A percentile compares a stretch with the other conserved stretches of the same genome.
These are phyloP conservation scores for Hydractinia symbiolongicarpus DNA, from an alignment of 30 jellyfish, hydroid and myxozoan species.

Conservation along the genomic window DNA sequence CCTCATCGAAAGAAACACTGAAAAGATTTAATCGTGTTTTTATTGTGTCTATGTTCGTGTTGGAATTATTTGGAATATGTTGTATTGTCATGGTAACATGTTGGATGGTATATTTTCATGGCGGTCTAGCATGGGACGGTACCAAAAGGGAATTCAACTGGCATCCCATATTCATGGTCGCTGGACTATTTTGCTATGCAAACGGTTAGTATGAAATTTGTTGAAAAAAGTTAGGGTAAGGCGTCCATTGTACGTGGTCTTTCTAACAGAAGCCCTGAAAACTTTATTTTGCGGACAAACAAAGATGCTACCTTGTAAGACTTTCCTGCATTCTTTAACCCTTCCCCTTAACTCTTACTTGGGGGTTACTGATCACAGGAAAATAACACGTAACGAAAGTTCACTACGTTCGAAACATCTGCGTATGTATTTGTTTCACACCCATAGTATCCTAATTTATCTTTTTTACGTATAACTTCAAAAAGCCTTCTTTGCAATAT, in stretches of 20 bases:
- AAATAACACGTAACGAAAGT: too few species aligned
- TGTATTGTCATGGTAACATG: not conserved
- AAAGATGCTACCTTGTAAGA: too few species aligned
- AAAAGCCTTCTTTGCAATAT: too few species aligned
- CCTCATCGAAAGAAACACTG: not conserved
- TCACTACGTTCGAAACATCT: too few species aligned
- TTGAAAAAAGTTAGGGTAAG: not conserved
- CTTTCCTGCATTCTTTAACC: too few species aligned
- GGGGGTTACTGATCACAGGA: too few species aligned
- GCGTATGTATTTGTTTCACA: too few species aligned
- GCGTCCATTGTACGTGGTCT: not conserved
- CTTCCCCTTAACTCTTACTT: too few species aligned
- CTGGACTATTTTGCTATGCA: conserved; percentile 10
- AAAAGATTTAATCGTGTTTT: not conserved
- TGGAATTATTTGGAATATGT: conserved; percentile 5
- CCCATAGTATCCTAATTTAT: too few species aligned
- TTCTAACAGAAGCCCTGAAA: too few species aligned
- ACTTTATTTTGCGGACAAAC: too few species aligned
- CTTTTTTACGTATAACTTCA: too few species aligned
- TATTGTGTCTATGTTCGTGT: not conserved
- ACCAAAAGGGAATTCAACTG: not conserved
- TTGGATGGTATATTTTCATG: conserved; percentile 1
- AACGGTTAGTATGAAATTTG: not conserved
- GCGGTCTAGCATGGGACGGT: not conserved
- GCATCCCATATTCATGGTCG: conserved; percentile 7